Evolutionary conservation across 2,888 invertebrate genomes (phyloP), one percentile per base, ranked within the genome.

Genomic region (Temnothorax rugatulus): DNA sequence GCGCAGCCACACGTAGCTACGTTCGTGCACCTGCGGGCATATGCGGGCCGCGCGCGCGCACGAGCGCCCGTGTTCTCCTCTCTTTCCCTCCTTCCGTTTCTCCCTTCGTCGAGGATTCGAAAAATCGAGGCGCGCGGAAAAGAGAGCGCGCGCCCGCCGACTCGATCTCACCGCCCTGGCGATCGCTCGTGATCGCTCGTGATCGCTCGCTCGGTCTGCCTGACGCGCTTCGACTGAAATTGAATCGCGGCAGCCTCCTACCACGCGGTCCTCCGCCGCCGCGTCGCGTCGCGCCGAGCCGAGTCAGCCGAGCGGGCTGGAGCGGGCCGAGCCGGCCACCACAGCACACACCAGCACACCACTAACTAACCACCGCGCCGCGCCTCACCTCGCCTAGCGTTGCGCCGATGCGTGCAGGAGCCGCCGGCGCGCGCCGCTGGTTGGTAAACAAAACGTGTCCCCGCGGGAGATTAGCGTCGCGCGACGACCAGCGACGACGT

Each of bases 191-290:
- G 25, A 25, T 25, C 25, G 25, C 25, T 25, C 25, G 25, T 25
- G 25, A 25, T 25, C 25, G 34, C 34, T 90, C 90, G 92, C 87
- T 91, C 93, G 83, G 92, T 91, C 83, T 91, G 93, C 89, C 91
- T 92, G 93, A 90, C 92, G 92, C 92, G 92, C 92, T 90, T 91
- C 92, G 93, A 93, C 93, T 93, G 93, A 93, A 93, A 93, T 93
- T 93, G 91, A 93, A 92, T 93, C 91, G 91, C 91, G 88, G 90
- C 88, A 86, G 74, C 87, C 90, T 89, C 89, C 89, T 89, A 89
- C 89, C 90, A 87, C 84, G 89, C 84, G 83, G 84, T 81, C 84
- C 82, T 76, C 84, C 84, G 87, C 66, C 84, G 76, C 7, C 61
- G 50, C 25, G 59, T 29, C 29, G 29, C 25, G 25, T 25, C 25